phyloP scores from a whole-genome alignment of 2,113 vertebrate species.

The Trogon melanurus region DNA sequence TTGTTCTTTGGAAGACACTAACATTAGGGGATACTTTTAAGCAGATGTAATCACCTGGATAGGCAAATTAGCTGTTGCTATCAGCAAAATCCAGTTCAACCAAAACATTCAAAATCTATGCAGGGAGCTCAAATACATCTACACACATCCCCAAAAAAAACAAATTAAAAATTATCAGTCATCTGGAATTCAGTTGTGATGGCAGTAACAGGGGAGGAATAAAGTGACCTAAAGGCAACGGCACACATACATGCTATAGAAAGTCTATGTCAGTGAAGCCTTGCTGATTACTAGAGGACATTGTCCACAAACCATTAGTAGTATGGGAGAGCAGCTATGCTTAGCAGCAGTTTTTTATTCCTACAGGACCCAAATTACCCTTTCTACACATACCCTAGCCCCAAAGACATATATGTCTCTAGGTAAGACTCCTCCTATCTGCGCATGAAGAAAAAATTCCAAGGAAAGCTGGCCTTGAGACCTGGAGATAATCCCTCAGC shows the following conservation, averaged over 20 bases:
- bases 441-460: background rate
- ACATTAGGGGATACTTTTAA: background rate
- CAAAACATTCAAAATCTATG: background rate
- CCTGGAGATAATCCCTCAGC: background rate
- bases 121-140: background rate
- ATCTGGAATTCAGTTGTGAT: background rate
- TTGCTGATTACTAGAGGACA: background rate
- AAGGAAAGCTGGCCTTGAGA: background rate
- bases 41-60: background rate
- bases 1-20: background rate
- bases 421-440: background rate
- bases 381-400: background rate
- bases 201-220: background rate
- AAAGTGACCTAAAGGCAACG: background rate
- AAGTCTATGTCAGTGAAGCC: background rate
- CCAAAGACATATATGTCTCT: background rate
- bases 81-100: background rate
- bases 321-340: background rate
- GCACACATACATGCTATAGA: background rate
- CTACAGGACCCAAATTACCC: background rate
- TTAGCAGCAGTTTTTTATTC: background rate
- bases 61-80: background rate
- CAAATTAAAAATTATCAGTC: background rate
- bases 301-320: background rate
- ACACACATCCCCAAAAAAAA: background rate